Conservation (phyloP, 2,113 vertebrate species). For the Dolichotis patagonum region DNA sequence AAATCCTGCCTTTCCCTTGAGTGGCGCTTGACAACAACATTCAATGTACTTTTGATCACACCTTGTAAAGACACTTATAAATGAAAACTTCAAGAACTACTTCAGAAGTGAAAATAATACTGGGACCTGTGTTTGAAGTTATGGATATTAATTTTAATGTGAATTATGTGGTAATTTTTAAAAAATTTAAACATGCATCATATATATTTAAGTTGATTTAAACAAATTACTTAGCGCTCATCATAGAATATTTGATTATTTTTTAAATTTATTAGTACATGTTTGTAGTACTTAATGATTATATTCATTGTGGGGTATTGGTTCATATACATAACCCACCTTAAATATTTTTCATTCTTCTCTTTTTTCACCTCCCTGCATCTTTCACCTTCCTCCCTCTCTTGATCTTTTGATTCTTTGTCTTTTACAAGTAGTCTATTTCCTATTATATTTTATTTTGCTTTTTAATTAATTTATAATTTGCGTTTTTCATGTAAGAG, state of each 20-base stretch:
- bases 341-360: background rate
- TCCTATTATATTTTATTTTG: background rate
- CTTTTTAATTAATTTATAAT: background rate
- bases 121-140: background rate
- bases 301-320: background rate
- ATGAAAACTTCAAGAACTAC: background rate
- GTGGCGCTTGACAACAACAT: background rate
- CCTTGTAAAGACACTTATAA: background rate
- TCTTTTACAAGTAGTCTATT: background rate
- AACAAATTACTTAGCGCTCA: background rate
- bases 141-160: background rate
- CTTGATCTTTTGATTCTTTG: background rate
- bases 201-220: background rate
- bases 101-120: background rate
- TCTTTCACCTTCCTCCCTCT: background rate
- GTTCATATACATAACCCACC: background rate
- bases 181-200: background rate
- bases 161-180: background rate
- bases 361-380: background rate
- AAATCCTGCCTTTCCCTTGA: background rate
- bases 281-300: background rate
- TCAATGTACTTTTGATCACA: background rate
- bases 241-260: background rate
- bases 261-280: background rate
- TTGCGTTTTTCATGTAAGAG: background rate